Evolutionary conservation across 2,888 invertebrate genomes (phyloP).

Genomic region (Ariolimax columbianus): DNA sequence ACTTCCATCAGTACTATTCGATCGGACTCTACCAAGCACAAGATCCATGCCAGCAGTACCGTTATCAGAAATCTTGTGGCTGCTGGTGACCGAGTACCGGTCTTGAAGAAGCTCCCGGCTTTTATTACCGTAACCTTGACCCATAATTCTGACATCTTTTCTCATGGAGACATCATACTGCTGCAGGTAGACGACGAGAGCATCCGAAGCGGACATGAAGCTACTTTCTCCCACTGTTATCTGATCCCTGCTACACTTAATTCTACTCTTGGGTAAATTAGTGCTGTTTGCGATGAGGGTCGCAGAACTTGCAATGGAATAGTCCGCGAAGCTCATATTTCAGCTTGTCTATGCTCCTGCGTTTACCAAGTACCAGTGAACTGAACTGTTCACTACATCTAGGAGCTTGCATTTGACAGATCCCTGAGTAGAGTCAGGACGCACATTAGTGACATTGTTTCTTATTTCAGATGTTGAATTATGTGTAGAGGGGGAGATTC

Average conservation of each 20-base stretch:
- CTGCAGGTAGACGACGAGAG: constrained; percentile 67
- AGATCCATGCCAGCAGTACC: not conserved
- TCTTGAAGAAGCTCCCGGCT: not conserved
- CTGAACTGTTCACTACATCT: not conserved
- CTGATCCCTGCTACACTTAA: constrained; percentile 60
- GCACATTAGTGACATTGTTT: too few relatives aligned
- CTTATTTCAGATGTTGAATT: not conserved
- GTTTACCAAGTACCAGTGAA: not conserved
- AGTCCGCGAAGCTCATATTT: constrained; percentile 58
- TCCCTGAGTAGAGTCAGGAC: too few relatives aligned
- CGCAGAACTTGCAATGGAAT: constrained; percentile 19
- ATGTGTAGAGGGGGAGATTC: too few relatives aligned
- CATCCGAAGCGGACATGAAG: constrained; percentile 68
- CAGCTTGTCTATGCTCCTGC: not conserved
- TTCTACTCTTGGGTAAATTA: constrained; percentile 56
- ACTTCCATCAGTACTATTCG: not conserved
- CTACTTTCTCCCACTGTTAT: constrained; percentile 64
- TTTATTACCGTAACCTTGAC: not conserved
- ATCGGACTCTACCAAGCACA: not conserved
- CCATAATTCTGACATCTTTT: not conserved
- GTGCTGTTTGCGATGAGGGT: not conserved
- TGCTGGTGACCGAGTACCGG: not conserved
- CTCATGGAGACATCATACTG: constrained; percentile 62
- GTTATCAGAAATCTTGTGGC: constrained; percentile 38
- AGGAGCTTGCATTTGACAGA: not conserved